Base-by-base conservation (phyloP, 2,113 vertebrate genomes). In the Seriola aureovittata region DNA sequence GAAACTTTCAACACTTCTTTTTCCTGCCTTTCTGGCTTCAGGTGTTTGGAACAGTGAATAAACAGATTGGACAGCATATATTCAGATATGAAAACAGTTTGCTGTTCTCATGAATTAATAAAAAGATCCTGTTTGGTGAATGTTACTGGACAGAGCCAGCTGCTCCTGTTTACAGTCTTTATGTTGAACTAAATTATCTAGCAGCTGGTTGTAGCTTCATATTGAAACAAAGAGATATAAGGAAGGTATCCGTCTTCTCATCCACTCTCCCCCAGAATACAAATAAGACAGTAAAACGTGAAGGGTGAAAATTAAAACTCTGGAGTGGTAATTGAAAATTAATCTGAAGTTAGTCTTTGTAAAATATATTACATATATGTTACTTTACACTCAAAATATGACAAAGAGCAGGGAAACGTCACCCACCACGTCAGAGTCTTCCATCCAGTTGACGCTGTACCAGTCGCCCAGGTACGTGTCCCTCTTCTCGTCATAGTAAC, bases 381-480 rank as follows among this genome's bases (percentile, higher is more conserved):
- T 58, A 6, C 21, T 44, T 29, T 29, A 29, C 29, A 29, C 29
- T 29, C 29, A 29, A 29, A 29, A 29, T 44, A 2, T 7, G 36
- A 38, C 36, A 38, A 44, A 16, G 29, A 29, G 29, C 29, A 36
- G 34, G 16, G 11, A 60, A 36, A 64, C 40, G 32, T 19, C 52
- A 89, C 95, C 89, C 88, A 98, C 98, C 95, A 87, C 80, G 17
- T 99, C 98, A 0, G 98, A 99, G 90, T 99, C 98, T 77, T 99
- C 98, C 98, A 99, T 98, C 98, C 98, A 99, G 90, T 97, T 97
- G 48, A 99, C 97, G 0, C 98, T 99, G 95, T 99, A 99, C 96
- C 93, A 97, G 94, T 99, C 98, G 3, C 98, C 98, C 93, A 99
- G 95, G 87, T 97, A 99, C 0, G 98, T 99, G 54, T 95, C 90